Percentiles rank a stretch among this genome's conserved stretches.
Conservation (phyloP, 1,140 invertebrate genomes). For the Zelostemma sp. region DNA sequence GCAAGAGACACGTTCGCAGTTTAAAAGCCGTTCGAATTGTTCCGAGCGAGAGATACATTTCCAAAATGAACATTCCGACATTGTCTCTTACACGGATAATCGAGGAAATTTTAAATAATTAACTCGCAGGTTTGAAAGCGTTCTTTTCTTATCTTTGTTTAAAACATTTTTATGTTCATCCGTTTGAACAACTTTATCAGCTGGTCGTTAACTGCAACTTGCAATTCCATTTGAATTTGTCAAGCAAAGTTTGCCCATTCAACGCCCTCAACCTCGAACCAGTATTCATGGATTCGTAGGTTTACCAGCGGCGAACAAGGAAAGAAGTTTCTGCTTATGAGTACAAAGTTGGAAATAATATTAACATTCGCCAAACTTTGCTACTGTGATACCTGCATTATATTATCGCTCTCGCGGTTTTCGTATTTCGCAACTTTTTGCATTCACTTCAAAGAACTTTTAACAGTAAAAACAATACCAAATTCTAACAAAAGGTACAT, state of each 20-base stretch:
- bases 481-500: too few species aligned
- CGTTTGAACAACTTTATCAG: too few species aligned
- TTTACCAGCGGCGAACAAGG: conserved; percentile 18
- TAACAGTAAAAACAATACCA: too few species aligned
- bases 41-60: not conserved
- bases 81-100: too few species aligned
- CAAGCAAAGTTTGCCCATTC: conserved; percentile 24
- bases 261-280: conserved; percentile 22
- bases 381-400: too few species aligned
- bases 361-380: conserved; percentile 6
- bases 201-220: conserved; percentile 29
- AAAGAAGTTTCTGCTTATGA: conserved; percentile 30
- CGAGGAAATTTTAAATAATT: not conserved
- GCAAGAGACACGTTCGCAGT: not conserved
- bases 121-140: too few species aligned
- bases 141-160: not conserved
- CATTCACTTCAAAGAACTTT: too few species aligned
- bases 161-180: conserved; percentile 6
- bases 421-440: too few species aligned
- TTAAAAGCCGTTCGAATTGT: not conserved
- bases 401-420: too few species aligned
- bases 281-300: conserved; percentile 33
- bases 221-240: conserved; percentile 31
- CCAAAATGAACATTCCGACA: not conserved
- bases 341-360: conserved; percentile 23